Evolutionary conservation across 2,797 vertebrate genomes (phyloP).

Genomic region (Channallabes apus): DNA sequence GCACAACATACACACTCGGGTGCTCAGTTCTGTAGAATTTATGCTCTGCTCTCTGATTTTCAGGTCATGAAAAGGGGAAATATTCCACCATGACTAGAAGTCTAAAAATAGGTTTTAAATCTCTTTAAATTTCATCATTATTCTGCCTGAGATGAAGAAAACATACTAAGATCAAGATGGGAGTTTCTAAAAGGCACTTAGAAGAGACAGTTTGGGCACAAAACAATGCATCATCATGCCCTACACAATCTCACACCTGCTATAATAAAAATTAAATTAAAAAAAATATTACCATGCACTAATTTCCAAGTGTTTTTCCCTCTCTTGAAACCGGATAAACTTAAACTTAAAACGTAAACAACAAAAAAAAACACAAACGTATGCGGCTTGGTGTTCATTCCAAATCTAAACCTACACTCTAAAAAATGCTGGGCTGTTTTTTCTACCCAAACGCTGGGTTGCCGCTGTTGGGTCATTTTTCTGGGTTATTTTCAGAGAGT

Average conservation of each 20-base stretch:
- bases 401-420: too few species aligned
- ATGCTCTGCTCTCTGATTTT: conserved; percentile 22
- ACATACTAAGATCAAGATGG: not conserved
- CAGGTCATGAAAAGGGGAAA: conserved; percentile 14
- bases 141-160: not conserved
- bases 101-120: conserved; percentile 23
- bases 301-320: not conserved
- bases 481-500: too few species aligned
- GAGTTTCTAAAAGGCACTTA: not conserved
- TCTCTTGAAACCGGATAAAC: conserved; percentile 11
- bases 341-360: not conserved
- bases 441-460: too few species aligned
- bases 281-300: not conserved
- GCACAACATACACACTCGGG: conserved; percentile 14
- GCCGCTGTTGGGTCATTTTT: too few species aligned
- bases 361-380: not conserved
- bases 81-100: not conserved
- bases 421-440: too few species aligned
- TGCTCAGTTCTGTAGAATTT: conserved; percentile 21
- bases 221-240: not conserved
- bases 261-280: not conserved
- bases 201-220: not conserved
- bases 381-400: not conserved
- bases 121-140: not conserved
- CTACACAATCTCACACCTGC: not conserved